Base-by-base conservation (phyloP, 2,888 invertebrate species). In the Pristionchus entomophagus region DNA sequence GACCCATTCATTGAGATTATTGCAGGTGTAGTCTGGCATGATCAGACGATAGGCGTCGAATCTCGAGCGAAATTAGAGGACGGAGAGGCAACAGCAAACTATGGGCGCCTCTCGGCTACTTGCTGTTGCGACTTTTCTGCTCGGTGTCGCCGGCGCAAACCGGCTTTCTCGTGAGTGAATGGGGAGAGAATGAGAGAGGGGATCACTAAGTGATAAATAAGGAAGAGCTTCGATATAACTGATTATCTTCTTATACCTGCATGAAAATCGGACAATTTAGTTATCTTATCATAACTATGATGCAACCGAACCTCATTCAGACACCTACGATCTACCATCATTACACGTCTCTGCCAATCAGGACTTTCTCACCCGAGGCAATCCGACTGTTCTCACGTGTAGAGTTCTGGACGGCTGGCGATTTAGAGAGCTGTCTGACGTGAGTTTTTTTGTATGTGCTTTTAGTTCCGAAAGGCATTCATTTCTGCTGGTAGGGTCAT, bases 291-390 rank as follows among this genome's bases (percentile, higher is more conserved):
- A n/a, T n/a, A n/a, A n/a, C n/a, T n/a, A 59, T 2, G 59, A 59
- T 1, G n/a, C n/a, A 35, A 35, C 1, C 32, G 2, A 29, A 4
- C 19, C 41, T 26, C 26, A 5, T 73, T 41, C 62, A 56, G 91
- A 89, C 85, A 81, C 88, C 2, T 91, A 88, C 85, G 90, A 90
- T 49, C 86, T 91, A 17, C 91, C 91, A 0, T 89, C 90, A 4
- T 78, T 91, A 32, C 84, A 86, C 45, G 87, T 91, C 19, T 77
- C 87, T 14, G 86, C 89, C 0, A 88, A 90, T 85, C 89, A 89
- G 56, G 86, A 88, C 3, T 91, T 89, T 80, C 87, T 91, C 19
- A 86, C 88, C 41, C 86, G 88, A 53, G 85, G 73, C 17, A 41
- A 59, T 12, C 51, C 88, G 1, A 89, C 90, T 0, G 87, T 88